These are phyloP conservation scores for Spilarctia lutea DNA, from an alignment of 2,888 invertebrate species.

Conservation along the genomic window DNA sequence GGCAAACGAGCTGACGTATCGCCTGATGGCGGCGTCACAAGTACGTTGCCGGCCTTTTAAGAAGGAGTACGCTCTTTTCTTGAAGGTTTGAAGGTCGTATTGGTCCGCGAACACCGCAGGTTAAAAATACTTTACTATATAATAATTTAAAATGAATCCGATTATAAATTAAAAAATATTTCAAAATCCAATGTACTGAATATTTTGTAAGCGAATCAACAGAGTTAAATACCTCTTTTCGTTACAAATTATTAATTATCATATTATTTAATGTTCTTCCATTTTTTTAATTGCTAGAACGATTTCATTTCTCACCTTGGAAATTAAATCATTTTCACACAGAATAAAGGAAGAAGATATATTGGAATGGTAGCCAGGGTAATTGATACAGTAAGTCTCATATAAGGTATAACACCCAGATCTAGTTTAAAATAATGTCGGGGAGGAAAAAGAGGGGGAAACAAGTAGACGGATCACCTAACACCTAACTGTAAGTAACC, in stretches of 20 bases:
- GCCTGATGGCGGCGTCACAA: too few species aligned
- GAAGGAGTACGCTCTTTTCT: too few species aligned
- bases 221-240: background rate
- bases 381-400: background rate
- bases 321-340: background rate
- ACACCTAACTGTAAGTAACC: too few species aligned
- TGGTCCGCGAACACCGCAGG: too few species aligned
- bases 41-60: too few species aligned
- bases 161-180: background rate
- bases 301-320: background rate
- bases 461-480: too few species aligned
- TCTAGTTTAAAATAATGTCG: too few species aligned
- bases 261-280: background rate
- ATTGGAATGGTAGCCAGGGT: background rate
- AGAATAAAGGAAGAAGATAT: background rate
- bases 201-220: background rate
- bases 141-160: too few species aligned
- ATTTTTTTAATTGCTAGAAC: background rate
- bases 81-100: too few species aligned
- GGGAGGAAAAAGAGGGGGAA: too few species aligned
- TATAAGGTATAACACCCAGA: background rate
- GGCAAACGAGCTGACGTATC: too few species aligned
- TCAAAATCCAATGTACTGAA: background rate
- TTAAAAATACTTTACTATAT: too few species aligned
- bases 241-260: background rate